Conservation (phyloP, 1,140 invertebrate species). For the Rhagoletis pomonella region DNA sequence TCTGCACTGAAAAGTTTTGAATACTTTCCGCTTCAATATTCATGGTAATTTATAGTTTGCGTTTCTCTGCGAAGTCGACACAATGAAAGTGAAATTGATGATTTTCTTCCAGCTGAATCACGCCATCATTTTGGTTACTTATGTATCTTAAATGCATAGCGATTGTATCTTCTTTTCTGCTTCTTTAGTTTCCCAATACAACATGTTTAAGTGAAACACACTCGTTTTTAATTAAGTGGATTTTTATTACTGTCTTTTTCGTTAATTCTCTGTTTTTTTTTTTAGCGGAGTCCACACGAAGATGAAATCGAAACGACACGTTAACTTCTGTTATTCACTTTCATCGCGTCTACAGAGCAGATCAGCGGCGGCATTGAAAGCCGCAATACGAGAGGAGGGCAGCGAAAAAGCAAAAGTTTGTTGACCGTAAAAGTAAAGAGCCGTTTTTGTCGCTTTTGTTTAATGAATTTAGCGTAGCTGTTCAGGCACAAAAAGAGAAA, state of each 20-base stretch:
- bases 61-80: not conserved
- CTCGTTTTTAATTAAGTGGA: not conserved
- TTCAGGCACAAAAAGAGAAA: slow-evolving; percentile 30
- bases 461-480: not conserved
- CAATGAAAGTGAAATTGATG: slow-evolving; percentile 21
- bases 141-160: not conserved
- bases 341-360: not conserved
- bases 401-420: slow-evolving; percentile 33
- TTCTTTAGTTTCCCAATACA: not conserved
- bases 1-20: not conserved
- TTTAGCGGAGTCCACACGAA: not conserved
- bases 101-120: not conserved
- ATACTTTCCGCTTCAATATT: not conserved
- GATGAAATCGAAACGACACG: slow-evolving; percentile 30
- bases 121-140: not conserved
- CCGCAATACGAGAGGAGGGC: not conserved
- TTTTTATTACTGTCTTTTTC: not conserved
- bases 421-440: slow-evolving; percentile 12
- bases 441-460: slow-evolving; percentile 11
- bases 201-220: not conserved
- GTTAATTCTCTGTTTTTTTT: not conserved
- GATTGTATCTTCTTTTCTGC: not conserved
- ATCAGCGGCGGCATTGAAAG: slow-evolving; percentile 7
- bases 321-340: slow-evolving; percentile 7
- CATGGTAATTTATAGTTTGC: not conserved